Evolutionary conservation across 64 coral and sea anemone species (phyloP).

Genomic region (Anthopleura sola): DNA sequence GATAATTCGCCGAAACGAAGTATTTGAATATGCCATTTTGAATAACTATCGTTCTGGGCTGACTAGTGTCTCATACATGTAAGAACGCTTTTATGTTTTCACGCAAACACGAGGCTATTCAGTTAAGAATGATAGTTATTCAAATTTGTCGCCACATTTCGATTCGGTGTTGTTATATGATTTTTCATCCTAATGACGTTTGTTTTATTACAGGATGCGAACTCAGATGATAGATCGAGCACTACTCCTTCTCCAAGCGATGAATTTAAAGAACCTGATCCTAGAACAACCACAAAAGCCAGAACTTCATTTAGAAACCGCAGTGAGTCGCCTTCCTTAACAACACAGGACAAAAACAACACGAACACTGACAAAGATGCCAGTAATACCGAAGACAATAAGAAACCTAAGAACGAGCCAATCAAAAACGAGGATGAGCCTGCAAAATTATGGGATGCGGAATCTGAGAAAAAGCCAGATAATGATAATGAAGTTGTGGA

Average conservation of each 20-base stretch:
- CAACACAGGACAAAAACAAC: constrained; percentile 10
- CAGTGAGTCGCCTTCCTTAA: constrained; percentile 63
- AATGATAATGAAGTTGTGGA: background rate
- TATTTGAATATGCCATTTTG: too few relatives aligned
- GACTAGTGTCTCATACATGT: too few relatives aligned
- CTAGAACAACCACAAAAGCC: constrained; percentile 53
- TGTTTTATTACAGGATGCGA: constrained; percentile 47
- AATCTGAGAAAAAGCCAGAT: background rate
- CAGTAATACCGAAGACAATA: constrained; percentile 35
- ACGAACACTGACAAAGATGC: constrained; percentile 39
- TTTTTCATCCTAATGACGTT: too few relatives aligned
- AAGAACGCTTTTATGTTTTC: too few relatives aligned
- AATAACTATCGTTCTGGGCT: too few relatives aligned
- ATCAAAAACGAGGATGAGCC: constrained; percentile 18
- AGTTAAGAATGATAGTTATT: too few relatives aligned
- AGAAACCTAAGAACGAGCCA: constrained; percentile 8
- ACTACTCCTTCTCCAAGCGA: constrained; percentile 86
- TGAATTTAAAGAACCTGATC: constrained; percentile 91
- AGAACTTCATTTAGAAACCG: constrained; percentile 50
- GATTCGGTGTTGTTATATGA: too few relatives aligned
- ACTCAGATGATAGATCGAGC: constrained; percentile 80
- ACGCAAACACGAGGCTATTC: too few relatives aligned
- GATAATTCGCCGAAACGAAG: too few relatives aligned
- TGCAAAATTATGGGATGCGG: constrained; percentile 20
- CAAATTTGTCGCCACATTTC: too few relatives aligned